phyloP scores from a whole-genome alignment of 2,888 invertebrate species.

The Alloscopus bannaensis region DNA sequence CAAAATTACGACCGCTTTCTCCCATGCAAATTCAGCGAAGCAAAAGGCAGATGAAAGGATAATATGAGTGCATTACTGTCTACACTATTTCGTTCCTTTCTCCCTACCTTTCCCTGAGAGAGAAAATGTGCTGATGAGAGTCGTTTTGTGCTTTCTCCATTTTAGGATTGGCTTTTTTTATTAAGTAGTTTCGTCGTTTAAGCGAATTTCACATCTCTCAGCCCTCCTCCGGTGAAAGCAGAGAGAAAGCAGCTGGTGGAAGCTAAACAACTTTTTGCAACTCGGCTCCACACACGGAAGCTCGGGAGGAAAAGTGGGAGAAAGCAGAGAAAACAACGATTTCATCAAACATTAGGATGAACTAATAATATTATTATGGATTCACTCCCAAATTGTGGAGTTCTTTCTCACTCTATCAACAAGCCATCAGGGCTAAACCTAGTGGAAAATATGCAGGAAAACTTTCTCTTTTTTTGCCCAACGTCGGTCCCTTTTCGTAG shows the following conservation, averaged over 20 bases:
- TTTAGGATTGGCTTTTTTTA: no score
- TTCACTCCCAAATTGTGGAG: conserved; percentile 38
- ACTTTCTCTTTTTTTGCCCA: conserved; percentile 23
- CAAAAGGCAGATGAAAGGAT: no score
- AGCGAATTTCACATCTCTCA: conserved; percentile 1
- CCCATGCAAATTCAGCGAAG: no score
- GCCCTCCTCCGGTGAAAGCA: not conserved
- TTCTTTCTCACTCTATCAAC: conserved; percentile 58
- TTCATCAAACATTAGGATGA: conserved; percentile 51
- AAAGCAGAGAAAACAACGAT: conserved; percentile 22
- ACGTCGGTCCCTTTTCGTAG: not conserved
- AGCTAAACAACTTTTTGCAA: conserved; percentile 1
- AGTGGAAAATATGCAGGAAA: conserved; percentile 56
- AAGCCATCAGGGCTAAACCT: conserved; percentile 54
- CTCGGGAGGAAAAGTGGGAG: not conserved
- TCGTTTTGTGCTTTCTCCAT: no score
- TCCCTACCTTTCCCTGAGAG: no score
- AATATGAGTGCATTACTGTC: no score
- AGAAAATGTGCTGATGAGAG: conserved; percentile 33
- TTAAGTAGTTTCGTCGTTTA: no score
- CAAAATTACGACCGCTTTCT: no score
- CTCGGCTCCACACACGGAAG: not conserved
- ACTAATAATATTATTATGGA: conserved; percentile 54
- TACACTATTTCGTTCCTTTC: no score
- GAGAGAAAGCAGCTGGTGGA: no score